phyloP scores from a whole-genome alignment of 2,113 vertebrate species.

The Melanerpes formicivorus region DNA sequence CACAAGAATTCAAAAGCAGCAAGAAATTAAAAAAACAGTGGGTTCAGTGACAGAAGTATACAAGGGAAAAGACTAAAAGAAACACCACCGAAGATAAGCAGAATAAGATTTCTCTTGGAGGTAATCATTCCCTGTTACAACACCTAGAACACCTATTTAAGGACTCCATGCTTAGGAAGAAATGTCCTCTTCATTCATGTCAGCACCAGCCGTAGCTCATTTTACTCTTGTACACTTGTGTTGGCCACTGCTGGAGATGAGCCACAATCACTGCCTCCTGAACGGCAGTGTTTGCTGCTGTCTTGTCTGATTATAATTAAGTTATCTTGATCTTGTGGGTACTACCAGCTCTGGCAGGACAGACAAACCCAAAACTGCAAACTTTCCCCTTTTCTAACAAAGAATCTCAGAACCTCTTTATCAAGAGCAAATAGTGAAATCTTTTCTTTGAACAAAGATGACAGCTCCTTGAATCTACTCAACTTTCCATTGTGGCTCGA shows the following conservation, averaged over 20 bases:
- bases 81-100: neutral
- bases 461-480: neutral
- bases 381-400: neutral
- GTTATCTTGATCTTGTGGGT: rapidly evolving
- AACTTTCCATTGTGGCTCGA: neutral
- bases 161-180: neutral
- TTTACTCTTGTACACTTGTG: neutral
- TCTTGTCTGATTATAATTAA: neutral
- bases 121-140: neutral
- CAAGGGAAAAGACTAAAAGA: neutral
- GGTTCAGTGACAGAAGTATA: neutral
- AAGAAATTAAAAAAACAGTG: neutral
- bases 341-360: neutral
- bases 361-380: neutral
- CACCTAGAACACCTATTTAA: neutral
- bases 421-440: neutral
- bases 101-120: neutral
- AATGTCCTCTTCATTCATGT: neutral
- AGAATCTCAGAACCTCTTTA: neutral
- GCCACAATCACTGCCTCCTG: neutral
- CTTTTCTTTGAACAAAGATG: neutral
- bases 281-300: neutral
- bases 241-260: neutral
- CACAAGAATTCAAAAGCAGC: neutral
- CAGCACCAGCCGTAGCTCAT: neutral